phyloP scores from a whole-genome alignment of 2,888 invertebrate genomes.

The Lobophora halterata region DNA sequence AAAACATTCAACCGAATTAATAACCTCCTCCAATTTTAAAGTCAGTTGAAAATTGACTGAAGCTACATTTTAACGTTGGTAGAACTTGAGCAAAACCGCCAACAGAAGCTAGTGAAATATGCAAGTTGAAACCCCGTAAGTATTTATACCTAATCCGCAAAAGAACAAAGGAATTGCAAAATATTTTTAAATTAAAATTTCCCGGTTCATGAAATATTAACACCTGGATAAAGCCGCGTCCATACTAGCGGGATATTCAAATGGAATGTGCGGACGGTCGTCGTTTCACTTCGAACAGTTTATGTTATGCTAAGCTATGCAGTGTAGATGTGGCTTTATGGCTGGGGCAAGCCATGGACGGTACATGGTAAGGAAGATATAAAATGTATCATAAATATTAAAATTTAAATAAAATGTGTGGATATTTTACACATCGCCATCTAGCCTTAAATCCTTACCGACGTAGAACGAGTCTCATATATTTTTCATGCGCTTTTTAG shows the following conservation, averaged over 20 bases:
- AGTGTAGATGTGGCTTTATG: conserved; percentile 42
- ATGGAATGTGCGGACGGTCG: conserved; percentile 55
- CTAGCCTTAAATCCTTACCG: no score
- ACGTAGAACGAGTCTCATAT: no score
- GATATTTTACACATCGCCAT: no score
- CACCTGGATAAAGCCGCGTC: conserved; percentile 47
- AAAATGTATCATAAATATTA: background rate
- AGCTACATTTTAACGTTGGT: no score
- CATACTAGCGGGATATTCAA: conserved; percentile 55
- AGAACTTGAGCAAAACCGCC: no score
- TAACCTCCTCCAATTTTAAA: no score
- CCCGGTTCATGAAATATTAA: conserved; percentile 71
- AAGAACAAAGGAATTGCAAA: conserved; percentile 24
- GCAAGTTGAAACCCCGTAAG: no score
- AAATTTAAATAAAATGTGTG: no score
- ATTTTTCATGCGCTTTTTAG: no score
- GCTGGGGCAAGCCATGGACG: conserved; percentile 26
- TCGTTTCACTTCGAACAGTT: conserved; percentile 44
- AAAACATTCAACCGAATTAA: no score
- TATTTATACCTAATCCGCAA: conserved; percentile 13
- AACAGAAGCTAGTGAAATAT: no score
- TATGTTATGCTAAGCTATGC: conserved; percentile 59
- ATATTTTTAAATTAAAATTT: conserved; percentile 64
- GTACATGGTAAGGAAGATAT: conserved; percentile 4
- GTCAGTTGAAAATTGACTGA: no score